Evolutionary conservation across 2,888 invertebrate species (phyloP), one percentile per base, ranked within the genome.

Genomic region (Agrochola lychnidis): DNA sequence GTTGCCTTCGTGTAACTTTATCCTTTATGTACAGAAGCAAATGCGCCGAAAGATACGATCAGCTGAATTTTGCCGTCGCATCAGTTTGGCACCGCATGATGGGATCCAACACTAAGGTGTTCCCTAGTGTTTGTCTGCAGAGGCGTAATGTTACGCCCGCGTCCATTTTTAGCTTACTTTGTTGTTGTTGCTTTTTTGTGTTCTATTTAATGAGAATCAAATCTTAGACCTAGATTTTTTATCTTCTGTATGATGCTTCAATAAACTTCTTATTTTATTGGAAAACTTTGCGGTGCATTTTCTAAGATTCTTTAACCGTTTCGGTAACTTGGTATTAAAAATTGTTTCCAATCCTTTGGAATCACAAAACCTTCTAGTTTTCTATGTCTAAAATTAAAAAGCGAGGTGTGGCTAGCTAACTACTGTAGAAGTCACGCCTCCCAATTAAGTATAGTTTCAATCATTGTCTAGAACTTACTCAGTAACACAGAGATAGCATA

Each of bases 401-500:
- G 48, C 9, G 0, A 63, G 53, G 30, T 45, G 69, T 67, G 42
- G 59, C 19, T 1, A 51, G 40, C 36, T 66, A 30, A 64, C 19
- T 70, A 51, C 69, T 57, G 48, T 42, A 40, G 22, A 42, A 48
- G 19, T 53, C 45, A 59, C 53, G 63, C 62, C 51, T 57, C 6
- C 57, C 22, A 70, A 78, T 73, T 56, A 71, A 36, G 2, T 61
- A 59, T 25, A 40, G 63, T 61, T 73, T 61, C 48, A 68, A 82
- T 78, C 63, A 71, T 61, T 59, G 68, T 69, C 78, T 71, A 64
- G 48, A 78, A 63, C 22, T 45, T 57, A 42, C 14, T 45, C 16
- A 36, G 14, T n/a, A 40, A 30, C 51, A 36, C 30, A 25, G 36
- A 63, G 62, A 42, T 51, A n/a, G 48, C 19, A 42, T 5, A 36